Evolutionary conservation across 1,140 invertebrate genomes (phyloP).

Genomic region (Dinothrombium tinctorium): DNA sequence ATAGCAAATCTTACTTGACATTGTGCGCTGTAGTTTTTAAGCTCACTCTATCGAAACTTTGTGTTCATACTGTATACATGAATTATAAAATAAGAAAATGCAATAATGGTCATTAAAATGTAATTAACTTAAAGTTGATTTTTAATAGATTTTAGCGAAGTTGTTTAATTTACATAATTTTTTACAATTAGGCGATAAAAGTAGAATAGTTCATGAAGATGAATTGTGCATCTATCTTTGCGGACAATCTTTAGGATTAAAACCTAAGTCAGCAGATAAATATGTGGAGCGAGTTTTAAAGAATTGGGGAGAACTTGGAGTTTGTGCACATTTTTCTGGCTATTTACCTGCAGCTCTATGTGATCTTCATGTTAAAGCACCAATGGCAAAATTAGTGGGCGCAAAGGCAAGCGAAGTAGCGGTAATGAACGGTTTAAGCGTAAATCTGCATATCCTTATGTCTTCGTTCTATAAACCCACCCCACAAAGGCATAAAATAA

Average conservation of each 20-base stretch:
- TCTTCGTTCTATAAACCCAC: slow-evolving; percentile 30
- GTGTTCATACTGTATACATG: too few species aligned
- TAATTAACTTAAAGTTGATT: too few species aligned
- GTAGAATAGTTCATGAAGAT: slow-evolving; percentile 18
- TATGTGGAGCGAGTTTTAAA: slow-evolving; percentile 23
- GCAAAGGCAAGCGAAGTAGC: slow-evolving; percentile 24
- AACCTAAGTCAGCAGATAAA: slow-evolving; percentile 22
- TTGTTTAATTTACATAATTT: not conserved
- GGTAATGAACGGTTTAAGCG: slow-evolving; percentile 31
- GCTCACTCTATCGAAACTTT: too few species aligned
- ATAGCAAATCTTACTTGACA: too few species aligned
- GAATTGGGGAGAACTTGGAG: slow-evolving; percentile 26
- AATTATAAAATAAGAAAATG: too few species aligned
- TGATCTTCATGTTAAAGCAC: slow-evolving; percentile 23
- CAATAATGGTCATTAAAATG: too few species aligned
- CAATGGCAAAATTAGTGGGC: slow-evolving; percentile 25
- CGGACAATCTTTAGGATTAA: slow-evolving; percentile 31
- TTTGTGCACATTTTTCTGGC: slow-evolving; percentile 25
- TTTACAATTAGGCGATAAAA: slow-evolving; percentile 20
- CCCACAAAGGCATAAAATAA: slow-evolving; percentile 27
- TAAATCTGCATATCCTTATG: slow-evolving; percentile 29
- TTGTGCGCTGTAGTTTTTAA: too few species aligned
- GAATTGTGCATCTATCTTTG: slow-evolving; percentile 31
- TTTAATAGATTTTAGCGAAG: too few species aligned
- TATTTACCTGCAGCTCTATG: slow-evolving; percentile 26